Evolutionary conservation across 2,113 vertebrate genomes (phyloP), one percentile per base, ranked within the genome.

Genomic region (Rattus rattus): DNA sequence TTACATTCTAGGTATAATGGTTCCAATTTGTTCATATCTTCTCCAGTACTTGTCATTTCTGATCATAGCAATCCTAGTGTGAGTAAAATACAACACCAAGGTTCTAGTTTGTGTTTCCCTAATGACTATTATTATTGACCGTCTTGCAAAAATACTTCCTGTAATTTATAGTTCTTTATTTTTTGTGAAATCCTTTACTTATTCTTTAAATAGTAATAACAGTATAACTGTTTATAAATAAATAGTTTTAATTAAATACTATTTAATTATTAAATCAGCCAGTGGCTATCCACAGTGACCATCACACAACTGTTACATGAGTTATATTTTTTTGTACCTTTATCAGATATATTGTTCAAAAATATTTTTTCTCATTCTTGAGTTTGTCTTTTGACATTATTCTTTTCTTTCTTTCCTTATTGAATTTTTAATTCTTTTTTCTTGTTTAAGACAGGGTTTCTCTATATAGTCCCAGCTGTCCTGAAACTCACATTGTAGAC

Each of bases 61-160:
- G 65, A 89, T 96, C 83, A 69, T 91, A 76, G 47, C 47, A 61
- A 86, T 88, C 24, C 36, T 91, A n/a, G 24, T 70, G 26, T 7
- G 5, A 56, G 11, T 88, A 30, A 92, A 87, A 76, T 92, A 80
- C 72, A 24, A 92, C 47, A 59, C 30, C 88, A 65, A 67, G 67
- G 49, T 96, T 96, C 95, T 96, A 36, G 59, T 92, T 94, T 92
- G n/a, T 91, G 19, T 94, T 91, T 90, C 10, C 17, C 28, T 92
- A 88, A 83, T 84, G 63, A 85, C 52, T 65, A 9, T 90, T 90
- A n/a, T 77, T 83, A 39, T 88, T 91, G 63, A 94, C 26, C 24
- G 81, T 95, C 43, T 94, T 96, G 54, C 90, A 72, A 26, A 84
- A 24, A 33, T 86, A 33, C 39, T 91, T 89, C 59, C n/a, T 95